Base-by-base conservation (phyloP, 2,113 vertebrate species). In the Oreochromis aureus region DNA sequence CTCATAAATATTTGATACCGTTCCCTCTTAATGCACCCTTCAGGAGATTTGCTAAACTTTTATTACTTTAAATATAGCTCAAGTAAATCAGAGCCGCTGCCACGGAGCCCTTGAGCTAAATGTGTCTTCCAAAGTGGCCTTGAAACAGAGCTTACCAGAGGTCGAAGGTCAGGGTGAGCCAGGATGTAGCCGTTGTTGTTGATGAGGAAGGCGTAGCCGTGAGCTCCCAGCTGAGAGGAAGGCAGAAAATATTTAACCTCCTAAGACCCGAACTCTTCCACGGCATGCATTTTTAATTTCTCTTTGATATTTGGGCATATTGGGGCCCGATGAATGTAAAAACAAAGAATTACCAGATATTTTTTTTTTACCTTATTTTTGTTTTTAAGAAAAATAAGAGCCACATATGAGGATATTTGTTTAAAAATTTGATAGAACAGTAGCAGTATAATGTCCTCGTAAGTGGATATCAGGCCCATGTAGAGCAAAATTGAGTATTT, bases 111-210 rank as follows among this genome's bases (percentile, higher is more conserved):
- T 5, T 73, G 39, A 2, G 34, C 18, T 71, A 46, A 34, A 79
- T 44, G 10, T 34, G 53, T 36, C 10, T 8, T 10, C 3, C 7
- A 6, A 11, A 10, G 32, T 32, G n/a, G 10, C 44, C 24, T 63
- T 10, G 24, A 63, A 55, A 2, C 18, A 54, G 27, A 16, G 83
- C 92, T 97, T 96, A 99, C 99, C 97, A 99, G 89, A 66, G 99
- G 99, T 66, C 98, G 97, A 13, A 99, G 98, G 93, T 99, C 98
- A 3, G 98, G 99, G 86, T 99, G 98, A 2, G 98, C 97, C 78
- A 99, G 97, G 91, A 99, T 99, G 95, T 99, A 99, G 24, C 98
- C 99, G 0, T 99, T 99, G 95, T 99, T 99, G 9, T 98, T 99
- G 92, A 98, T 97, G 92, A 99, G 95, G 91, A 99, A 99, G 91